Percentiles rank a stretch among this genome's conserved stretches.
phyloP scores from a whole-genome alignment of 2,797 vertebrate genomes.

The Dryobates pubescens region DNA sequence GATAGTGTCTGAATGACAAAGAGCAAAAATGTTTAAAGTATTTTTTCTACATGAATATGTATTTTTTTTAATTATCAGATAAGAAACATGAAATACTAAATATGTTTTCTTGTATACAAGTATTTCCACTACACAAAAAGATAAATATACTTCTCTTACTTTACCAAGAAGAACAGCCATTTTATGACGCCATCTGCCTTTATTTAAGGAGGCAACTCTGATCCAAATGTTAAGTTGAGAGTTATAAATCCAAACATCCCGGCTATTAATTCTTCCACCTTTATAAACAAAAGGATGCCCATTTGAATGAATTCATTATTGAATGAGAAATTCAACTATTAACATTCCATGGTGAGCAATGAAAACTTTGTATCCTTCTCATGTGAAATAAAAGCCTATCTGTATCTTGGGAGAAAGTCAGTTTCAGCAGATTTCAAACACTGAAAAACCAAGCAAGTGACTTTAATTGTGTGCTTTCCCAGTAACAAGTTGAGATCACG shows the following conservation, averaged over 20 bases:
- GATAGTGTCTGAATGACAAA: conserved; percentile 2
- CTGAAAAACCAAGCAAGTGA: not conserved
- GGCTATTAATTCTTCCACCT: conserved; percentile 98
- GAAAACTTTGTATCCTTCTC: not conserved
- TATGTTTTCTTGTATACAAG: not conserved
- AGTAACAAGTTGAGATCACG: not conserved
- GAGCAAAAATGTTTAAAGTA: not conserved
- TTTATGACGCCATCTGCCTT: conserved; percentile 99
- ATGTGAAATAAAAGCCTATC: not conserved
- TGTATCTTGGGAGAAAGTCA: not conserved
- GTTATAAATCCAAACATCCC: conserved; percentile 99
- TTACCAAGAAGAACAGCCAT: conserved; percentile 98
- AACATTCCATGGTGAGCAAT: not conserved
- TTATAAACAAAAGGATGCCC: conserved; percentile 26
- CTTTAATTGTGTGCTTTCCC: not conserved
- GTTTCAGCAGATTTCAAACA: not conserved
- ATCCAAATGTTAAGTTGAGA: conserved; percentile 99
- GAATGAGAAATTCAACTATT: not conserved
- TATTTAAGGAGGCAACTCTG: conserved; percentile 96
- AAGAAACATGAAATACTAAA: conserved; percentile 7
- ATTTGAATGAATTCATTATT: not conserved
- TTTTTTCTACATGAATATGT: not conserved
- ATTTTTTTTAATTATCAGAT: not conserved
- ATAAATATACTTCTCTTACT: conserved; percentile 80
- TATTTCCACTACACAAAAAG: not conserved